Evolutionary conservation across 1,140 invertebrate species (phyloP), one percentile per base, ranked within the genome.

Genomic region (Brachionus koreanus): DNA sequence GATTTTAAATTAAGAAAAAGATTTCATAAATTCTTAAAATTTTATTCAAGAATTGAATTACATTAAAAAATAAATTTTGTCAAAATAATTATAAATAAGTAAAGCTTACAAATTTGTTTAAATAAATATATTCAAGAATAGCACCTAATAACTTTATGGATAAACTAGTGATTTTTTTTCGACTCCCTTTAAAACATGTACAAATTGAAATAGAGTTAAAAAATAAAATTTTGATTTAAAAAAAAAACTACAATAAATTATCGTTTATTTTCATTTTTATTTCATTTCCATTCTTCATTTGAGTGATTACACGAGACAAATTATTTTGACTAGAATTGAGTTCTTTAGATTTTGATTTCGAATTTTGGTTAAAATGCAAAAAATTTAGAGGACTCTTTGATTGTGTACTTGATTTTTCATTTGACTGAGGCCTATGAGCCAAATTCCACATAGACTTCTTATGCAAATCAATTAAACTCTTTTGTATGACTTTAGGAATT

Each of bases 361-460:
- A 46, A 10, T 46, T 46, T 1, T 46, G 10, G 5, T 12, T 37
- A 5, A 33, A 23, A 9, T 65, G n/a, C 7, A 57, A 19, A 23
- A 57, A 57, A 57, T 57, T 57, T 9, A 57, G 49, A 9, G 49
- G n/a, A 25, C 29, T 33, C 29, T 65, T 65, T 13, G 63, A 65
- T 9, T 65, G 25, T 35, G 25, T 13, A 5, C 29, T 65, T 65
- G 29, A 10, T 65, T 65, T 65, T 10, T 65, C 63, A 25, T 65
- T 65, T 0, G 33, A 19, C n/a, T 65, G 63, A 33, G 63, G 25
- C 29, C 57, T 57, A 37, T 79, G 76, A 3, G 49, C 23, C 49
- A 79, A 79, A 65, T 79, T 79, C 76, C 76, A 79, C n/a, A 79
- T 19, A 19, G 76, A 79, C 10, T 19, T 39, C 16, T 79, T 79